Conservation (phyloP, 2,113 vertebrate genomes). For the Zapornia atra region DNA sequence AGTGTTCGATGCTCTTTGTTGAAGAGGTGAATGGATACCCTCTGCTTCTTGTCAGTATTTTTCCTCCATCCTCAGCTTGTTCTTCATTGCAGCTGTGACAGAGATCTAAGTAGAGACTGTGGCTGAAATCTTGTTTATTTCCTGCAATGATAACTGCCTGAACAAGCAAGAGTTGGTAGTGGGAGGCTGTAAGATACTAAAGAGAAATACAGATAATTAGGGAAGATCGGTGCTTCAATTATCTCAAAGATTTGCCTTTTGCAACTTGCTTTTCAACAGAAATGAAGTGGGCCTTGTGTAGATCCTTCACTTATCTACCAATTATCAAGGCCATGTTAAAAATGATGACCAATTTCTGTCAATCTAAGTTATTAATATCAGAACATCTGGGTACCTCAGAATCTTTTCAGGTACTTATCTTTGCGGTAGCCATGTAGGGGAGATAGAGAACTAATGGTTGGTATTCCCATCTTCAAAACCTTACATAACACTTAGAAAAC, state of each 20-base stretch:
- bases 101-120: neutral
- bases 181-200: neutral
- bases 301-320: neutral
- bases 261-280: slow-evolving; percentile 33
- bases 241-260: slow-evolving; percentile 9
- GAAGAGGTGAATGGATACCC: neutral
- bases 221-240: slow-evolving; percentile 7
- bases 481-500: neutral
- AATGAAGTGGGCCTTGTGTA: neutral
- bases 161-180: neutral
- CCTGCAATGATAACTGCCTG: neutral
- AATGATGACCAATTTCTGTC: neutral
- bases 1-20: neutral
- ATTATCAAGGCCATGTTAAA: neutral
- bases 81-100: neutral
- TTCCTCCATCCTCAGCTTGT: neutral
- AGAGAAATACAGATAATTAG: slow-evolving; percentile 20
- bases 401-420: neutral
- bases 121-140: slow-evolving; percentile 24
- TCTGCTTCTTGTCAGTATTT: neutral
- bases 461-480: neutral
- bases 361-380: neutral
- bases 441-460: neutral
- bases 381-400: neutral
- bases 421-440: neutral